Evolutionary conservation across 2,113 vertebrate species (phyloP).

Genomic region (Aegithalos caudatus): DNA sequence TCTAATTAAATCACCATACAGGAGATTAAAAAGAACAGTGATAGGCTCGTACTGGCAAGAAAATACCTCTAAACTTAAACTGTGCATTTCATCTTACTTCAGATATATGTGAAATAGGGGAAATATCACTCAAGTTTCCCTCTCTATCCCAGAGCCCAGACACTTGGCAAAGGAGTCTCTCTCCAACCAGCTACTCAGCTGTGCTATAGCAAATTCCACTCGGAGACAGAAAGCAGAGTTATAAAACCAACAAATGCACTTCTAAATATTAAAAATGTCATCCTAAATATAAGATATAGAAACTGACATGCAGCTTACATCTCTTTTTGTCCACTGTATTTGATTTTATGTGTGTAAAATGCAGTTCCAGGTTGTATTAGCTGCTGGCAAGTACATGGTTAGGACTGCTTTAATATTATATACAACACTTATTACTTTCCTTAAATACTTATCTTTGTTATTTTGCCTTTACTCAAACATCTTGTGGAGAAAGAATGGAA

Average conservation of each 20-base stretch:
- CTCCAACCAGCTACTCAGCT: not conserved
- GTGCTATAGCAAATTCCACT: not conserved
- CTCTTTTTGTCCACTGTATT: not conserved
- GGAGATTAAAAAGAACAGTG: not conserved
- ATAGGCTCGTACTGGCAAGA: not conserved
- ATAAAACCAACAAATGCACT: accelerated
- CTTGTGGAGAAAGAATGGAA: not conserved
- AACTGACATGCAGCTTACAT: not conserved
- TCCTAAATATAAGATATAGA: not conserved
- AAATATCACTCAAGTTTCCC: not conserved
- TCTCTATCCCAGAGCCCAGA: not conserved
- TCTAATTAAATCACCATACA: not conserved
- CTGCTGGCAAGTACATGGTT: not conserved
- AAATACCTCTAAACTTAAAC: not conserved
- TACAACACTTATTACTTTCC: not conserved
- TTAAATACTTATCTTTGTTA: not conserved
- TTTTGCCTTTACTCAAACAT: not conserved
- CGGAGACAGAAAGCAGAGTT: not conserved
- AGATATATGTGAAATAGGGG: not conserved
- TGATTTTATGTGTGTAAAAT: not conserved
- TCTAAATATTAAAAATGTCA: not conserved
- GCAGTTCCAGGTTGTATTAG: not conserved
- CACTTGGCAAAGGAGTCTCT: not conserved
- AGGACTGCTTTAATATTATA: not conserved
- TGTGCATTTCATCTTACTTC: not conserved